A percentile compares a stretch with the other conserved stretches of the same genome.
Conservation (phyloP, 1,140 invertebrate genomes). For the Chymomyza costata region DNA sequence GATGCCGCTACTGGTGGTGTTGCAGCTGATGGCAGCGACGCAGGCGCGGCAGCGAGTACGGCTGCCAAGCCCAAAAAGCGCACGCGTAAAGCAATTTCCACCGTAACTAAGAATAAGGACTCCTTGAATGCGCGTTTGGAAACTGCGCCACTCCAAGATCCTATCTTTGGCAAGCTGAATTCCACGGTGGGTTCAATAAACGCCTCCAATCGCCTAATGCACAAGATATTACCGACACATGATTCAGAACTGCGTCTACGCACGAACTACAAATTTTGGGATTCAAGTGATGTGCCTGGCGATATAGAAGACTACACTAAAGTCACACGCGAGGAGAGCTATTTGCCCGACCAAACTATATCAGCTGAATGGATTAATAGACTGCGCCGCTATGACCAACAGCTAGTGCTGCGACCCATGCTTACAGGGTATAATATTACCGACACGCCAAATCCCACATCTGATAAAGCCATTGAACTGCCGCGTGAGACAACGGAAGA, state of each 20-base stretch:
- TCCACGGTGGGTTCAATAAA: slow-evolving; percentile 70
- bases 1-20: slow-evolving; percentile 10
- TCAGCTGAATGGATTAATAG: slow-evolving; percentile 40
- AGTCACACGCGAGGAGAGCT: background rate
- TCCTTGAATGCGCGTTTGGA: slow-evolving; percentile 66
- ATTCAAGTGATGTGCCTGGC: slow-evolving; percentile 14
- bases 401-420: slow-evolving; percentile 47
- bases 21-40: slow-evolving; percentile 11
- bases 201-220: slow-evolving; percentile 67
- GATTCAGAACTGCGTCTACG: slow-evolving; percentile 56
- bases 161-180: slow-evolving; percentile 71
- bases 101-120: slow-evolving; percentile 75
- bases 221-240: slow-evolving; percentile 61
- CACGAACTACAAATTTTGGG: slow-evolving; percentile 60
- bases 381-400: slow-evolving; percentile 29
- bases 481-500: slow-evolving; percentile 12
- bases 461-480: slow-evolving; percentile 13
- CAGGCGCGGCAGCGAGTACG: slow-evolving; percentile 6
- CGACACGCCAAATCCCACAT: slow-evolving; percentile 53
- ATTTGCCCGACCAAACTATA: slow-evolving; percentile 1
- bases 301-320: slow-evolving; percentile 35
- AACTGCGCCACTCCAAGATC: slow-evolving; percentile 64
- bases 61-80: slow-evolving; percentile 57
- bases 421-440: slow-evolving; percentile 64
- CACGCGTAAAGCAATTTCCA: slow-evolving; percentile 62